Percentiles rank a stretch among this genome's conserved stretches.
Evolutionary conservation across 2,888 invertebrate species (phyloP).

Genomic region (Ganaspis brasiliensis): DNA sequence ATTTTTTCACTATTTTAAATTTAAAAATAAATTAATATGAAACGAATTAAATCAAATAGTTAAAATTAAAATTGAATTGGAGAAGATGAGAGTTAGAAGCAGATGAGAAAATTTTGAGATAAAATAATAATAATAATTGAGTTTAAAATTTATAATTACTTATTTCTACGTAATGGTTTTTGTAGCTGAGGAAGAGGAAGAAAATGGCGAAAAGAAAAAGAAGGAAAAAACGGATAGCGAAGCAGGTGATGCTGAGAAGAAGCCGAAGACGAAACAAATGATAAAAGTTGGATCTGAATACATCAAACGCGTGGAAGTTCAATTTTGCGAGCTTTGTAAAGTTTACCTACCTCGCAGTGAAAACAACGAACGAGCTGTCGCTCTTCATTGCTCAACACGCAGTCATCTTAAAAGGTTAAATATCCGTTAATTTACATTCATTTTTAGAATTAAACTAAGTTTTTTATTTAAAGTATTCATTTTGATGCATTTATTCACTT

Average conservation of each 20-base stretch:
- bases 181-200: constrained; percentile 78
- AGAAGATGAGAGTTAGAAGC: too few species aligned
- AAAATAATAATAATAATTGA: constrained; percentile 8
- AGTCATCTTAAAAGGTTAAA: constrained; percentile 86
- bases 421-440: neutral
- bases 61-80: too few species aligned
- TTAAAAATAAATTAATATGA: too few species aligned
- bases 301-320: constrained; percentile 89
- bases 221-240: constrained; percentile 80
- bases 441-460: too few species aligned
- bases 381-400: constrained; percentile 89
- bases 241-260: constrained; percentile 78
- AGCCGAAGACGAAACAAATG: constrained; percentile 84
- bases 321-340: constrained; percentile 91
- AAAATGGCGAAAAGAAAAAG: constrained; percentile 84
- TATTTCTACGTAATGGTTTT: constrained; percentile 34
- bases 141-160: constrained; percentile 20
- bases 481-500: too few species aligned
- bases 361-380: constrained; percentile 84
- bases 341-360: constrained; percentile 86
- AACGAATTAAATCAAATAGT: too few species aligned
- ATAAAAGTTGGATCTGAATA: constrained; percentile 90
- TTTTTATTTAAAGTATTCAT: too few species aligned
- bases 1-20: too few species aligned
- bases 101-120: too few species aligned